Base-by-base conservation (phyloP, 1,140 invertebrate genomes). In the Drosophila dunni region DNA sequence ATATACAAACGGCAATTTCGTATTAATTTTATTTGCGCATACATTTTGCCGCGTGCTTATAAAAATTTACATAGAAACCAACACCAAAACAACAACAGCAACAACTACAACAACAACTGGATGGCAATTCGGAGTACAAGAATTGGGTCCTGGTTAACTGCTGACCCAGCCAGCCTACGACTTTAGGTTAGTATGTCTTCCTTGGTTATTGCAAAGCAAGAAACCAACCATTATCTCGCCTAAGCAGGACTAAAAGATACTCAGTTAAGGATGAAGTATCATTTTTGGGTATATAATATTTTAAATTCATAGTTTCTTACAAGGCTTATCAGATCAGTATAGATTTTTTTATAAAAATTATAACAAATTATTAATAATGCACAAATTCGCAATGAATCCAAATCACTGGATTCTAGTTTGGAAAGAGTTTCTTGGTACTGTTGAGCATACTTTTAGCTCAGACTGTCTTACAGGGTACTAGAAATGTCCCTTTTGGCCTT, bases 11-110 rank as follows among this genome's bases (percentile, higher is more conserved):
- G 78, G 79, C 67, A 71, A 74, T 86, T 79, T 75, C 44, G 79
- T 75, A 88, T 88, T 89, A 88, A 88, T 89, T 89, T 86, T 78
- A 81, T 85, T 85, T 79, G 81, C 77, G 57, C 56, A 68, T 57
- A 74, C 64, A 67, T 61, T 75, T 71, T 72, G 73, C 73, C 54
- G 77, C 73, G 84, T 78, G 79, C 72, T 79, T 79, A 74, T 88
- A 79, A 83, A 88, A 88, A 88, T 88, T 83, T 83, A 89, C 84
- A 88, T 89, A 89, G 83, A 83, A 88, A 88, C 63, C 69, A 73
- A 73, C 67, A 69, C 68, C 80, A 79, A 40, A 58, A 53, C 34
- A 56, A 45, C 74, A 38, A 50, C 11, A 44, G 54, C 29, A 60
- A 50, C 46, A 38, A 20, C 40, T 51, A 58, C 45, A 46, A 58